Conservation (phyloP, 2,888 invertebrate genomes). For the Smittia sp. region DNA sequence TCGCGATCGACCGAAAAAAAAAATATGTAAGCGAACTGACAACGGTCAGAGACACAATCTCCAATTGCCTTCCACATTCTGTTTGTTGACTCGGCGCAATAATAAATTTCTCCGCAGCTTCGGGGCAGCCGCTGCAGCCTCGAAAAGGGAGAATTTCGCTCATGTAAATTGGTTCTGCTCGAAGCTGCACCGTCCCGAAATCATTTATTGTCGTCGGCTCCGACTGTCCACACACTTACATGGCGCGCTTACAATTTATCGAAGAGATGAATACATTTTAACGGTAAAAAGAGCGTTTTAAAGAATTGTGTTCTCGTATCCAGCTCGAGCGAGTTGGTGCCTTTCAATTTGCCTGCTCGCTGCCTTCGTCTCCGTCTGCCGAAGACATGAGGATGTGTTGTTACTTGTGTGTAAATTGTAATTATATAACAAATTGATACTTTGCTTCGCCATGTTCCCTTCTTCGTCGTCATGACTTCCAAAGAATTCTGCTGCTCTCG, state of each 20-base stretch:
- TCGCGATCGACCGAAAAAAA: not conserved
- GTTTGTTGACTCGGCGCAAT: not conserved
- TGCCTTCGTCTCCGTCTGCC: not conserved
- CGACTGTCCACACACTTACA: conserved; percentile 16
- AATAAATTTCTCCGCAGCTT: not conserved
- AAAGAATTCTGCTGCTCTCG: not conserved
- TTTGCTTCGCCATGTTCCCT: not conserved
- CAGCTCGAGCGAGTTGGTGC: not conserved
- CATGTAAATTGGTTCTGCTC: too few relatives aligned
- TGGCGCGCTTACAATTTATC: conserved; percentile 34
- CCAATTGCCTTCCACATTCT: not conserved
- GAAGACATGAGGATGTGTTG: conserved; percentile 10
- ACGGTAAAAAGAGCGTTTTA: conserved; percentile 24
- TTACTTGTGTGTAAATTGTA: conserved; percentile 7
- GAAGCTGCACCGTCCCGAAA: too few relatives aligned
- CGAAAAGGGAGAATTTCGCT: too few relatives aligned
- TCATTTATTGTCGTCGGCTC: not conserved
- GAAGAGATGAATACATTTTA: conserved; percentile 37
- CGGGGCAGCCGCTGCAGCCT: too few relatives aligned
- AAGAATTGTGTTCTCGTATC: conserved; percentile 21
- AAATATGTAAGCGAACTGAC: not conserved
- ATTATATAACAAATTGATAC: conserved; percentile 26
- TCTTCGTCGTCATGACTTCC: too few relatives aligned
- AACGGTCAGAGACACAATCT: not conserved
- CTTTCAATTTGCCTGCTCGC: conserved; percentile 20